Evolutionary conservation across 2,113 vertebrate genomes (phyloP), one percentile per base, ranked within the genome.

Genomic region (Phyllopteryx taeniolatus): DNA sequence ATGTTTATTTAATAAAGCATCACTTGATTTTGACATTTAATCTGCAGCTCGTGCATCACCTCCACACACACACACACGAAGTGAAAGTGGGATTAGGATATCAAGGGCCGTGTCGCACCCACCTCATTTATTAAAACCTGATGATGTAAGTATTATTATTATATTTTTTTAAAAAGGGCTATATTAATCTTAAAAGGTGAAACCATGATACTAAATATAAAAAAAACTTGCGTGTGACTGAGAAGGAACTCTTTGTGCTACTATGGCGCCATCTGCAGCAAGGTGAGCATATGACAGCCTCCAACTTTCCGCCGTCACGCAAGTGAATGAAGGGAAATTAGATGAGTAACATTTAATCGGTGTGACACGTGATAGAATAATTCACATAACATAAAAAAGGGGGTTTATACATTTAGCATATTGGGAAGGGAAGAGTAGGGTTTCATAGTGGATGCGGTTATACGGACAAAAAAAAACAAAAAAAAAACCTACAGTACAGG

Each of bases 191-290:
- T 19, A 17, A 8, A 9, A 33, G 31, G 14, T 31, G 6, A 35
- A 61, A 61, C 5, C 7, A 17, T 47, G 57, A 78, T 11, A 69
- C 35, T 22, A 56, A 72, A 46, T 59, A 27, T 33, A 47, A 39
- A 31, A 47, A 19, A 60, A 46, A 47, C 15, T 14, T 60, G 33
- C 70, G 69, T 56, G 35, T 68, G 71, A 60, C 56, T 61, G 47
- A 31, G 71, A 2, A 49, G 35, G 81, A 33, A 9, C 77, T 79
- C 44, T 39, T 39, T 65, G 35, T 89, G 90, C 78, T 70, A 61
- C 83, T 87, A 77, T 84, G 74, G 81, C 87, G 90, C 88, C 90
- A 91, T 89, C 90, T 90, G 46, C 75, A 88, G 86, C 33, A 12
- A 14, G 44, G 10, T 65, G 49, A 13, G 60, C 62, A 53, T 20